phyloP scores from a whole-genome alignment of 2,113 vertebrate genomes.

The Pao palembangensis region DNA sequence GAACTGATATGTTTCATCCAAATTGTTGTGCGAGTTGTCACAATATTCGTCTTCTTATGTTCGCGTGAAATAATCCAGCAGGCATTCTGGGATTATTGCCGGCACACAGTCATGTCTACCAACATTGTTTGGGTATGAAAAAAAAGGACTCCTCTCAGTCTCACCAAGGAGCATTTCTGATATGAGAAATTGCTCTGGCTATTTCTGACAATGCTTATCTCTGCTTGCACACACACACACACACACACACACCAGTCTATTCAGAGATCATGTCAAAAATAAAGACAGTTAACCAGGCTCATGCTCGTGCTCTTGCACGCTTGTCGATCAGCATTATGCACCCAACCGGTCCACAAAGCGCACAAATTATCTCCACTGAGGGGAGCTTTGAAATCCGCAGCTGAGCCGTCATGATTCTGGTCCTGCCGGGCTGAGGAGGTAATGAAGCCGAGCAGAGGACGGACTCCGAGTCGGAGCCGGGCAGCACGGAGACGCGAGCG shows the following conservation, averaged over 20 bases:
- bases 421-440: slow-evolving; percentile 10
- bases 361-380: slow-evolving; percentile 13
- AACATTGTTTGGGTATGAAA: not conserved
- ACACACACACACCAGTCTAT: not conserved
- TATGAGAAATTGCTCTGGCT: slow-evolving; percentile 35
- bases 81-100: too few species aligned
- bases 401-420: slow-evolving; percentile 14
- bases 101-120: not conserved
- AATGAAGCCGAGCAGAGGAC: slow-evolving; percentile 28
- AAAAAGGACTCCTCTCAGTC: slow-evolving; percentile 7
- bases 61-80: too few species aligned
- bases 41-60: too few species aligned
- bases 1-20: too few species aligned
- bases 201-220: slow-evolving; percentile 18
- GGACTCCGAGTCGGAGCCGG: slow-evolving; percentile 27
- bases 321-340: not conserved
- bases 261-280: not conserved
- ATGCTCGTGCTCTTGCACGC: not conserved
- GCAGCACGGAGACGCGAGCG: slow-evolving; percentile 20
- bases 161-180: slow-evolving; percentile 31
- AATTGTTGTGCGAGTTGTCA: too few species aligned
- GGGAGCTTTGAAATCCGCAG: slow-evolving; percentile 24
- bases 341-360: not conserved
- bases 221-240: slow-evolving; percentile 7
- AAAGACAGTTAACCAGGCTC: not conserved